Base-by-base conservation (phyloP, 2,113 vertebrate species). In the Lasiurus borealis region DNA sequence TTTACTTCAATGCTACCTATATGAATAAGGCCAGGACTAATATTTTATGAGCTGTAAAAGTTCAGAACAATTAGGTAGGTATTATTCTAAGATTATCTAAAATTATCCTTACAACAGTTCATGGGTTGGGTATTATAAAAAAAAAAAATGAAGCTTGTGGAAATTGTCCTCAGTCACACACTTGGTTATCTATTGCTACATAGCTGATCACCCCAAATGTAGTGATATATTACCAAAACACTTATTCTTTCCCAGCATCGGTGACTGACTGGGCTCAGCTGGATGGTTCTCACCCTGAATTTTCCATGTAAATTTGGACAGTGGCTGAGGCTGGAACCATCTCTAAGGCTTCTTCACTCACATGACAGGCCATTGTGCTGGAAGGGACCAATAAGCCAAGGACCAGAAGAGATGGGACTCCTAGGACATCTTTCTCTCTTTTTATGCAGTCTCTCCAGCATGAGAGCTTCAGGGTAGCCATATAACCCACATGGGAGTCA, bases 301-400 rank as follows among this genome's bases (percentile, higher is more conserved):
- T 78, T 68, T 64, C 6, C 2, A 66, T 3, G 19, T 1, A 68
- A 73, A 50, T 48, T 44, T 16, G 64, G 21, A 52, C 10, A 72
- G 44, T 78, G 40, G 15, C 10, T 52, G n/a, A n/a, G n/a, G 8
- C 8, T 95, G 0, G 84, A 52, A 88, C 27, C 21, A 84, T 62
- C 6, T 52, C 34, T 72, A 62, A 50, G 34, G 2, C 1, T 77
- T 72, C 50, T 62, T 48, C 8, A 12, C 7, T 52, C 23, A 54
- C 0, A 34, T 29, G 8, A 29, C 46, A 54, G 10, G 2, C 8
- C 0, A 6, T 16, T 48, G 16, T n/a, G 1, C 1, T 59, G 11
- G 9, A 7, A 46, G 76, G 29, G 23, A 1, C 34, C 16, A 62
- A 13, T 72, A 27, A n/a, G 5, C 5, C 73, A 36, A 69, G 14